Evolutionary conservation across 2,888 invertebrate genomes (phyloP), one percentile per base, ranked within the genome.

Genomic region (Ophion obscuratus): DNA sequence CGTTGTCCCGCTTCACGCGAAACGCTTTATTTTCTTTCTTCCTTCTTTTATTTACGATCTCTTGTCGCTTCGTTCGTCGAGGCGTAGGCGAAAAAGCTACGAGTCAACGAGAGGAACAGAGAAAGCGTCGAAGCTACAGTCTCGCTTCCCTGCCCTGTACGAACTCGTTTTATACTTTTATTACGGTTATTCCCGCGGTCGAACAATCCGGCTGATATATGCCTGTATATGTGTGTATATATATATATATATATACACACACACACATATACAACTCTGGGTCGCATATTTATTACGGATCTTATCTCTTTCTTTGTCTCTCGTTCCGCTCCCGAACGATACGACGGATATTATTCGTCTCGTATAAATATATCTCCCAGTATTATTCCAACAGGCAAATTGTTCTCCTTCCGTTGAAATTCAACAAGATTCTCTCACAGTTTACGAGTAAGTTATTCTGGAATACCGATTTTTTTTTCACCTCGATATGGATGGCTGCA

Each of bases 271-370:
- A 73, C 14, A 20, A 36, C 27, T 53, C 24, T 40, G 31, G 40
- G 44, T 77, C 44, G 62, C 85, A 88, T 88, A 84, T 89, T 86
- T 89, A 89, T 88, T 85, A 87, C 86, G 87, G 89, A 89, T 89
- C 88, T 89, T 88, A 75, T 82, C 85, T 57, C 73, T 27, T 57
- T 17, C 83, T 73, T 53, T 64, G 53, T 66, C 59, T 53, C 66
- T 44, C 47, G 5, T 53, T 84, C 76, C 66, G 36, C 64, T 81
- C 66, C 44, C 66, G 40, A 78, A 77, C 77, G 82, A 76, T 68
- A 71, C 40, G 59, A 59, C 71, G 40, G 66, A 78, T 74, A 79
- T 83, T 57, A 67, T 78, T 75, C 67, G 47, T 73, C 24, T 59
- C 57, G 31, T 20, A 67, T 59, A 67, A 74, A 81, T 74, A 66